Evolutionary conservation across 1,140 invertebrate genomes (phyloP).

Genomic region (Lysiphlebus fabarum): DNA sequence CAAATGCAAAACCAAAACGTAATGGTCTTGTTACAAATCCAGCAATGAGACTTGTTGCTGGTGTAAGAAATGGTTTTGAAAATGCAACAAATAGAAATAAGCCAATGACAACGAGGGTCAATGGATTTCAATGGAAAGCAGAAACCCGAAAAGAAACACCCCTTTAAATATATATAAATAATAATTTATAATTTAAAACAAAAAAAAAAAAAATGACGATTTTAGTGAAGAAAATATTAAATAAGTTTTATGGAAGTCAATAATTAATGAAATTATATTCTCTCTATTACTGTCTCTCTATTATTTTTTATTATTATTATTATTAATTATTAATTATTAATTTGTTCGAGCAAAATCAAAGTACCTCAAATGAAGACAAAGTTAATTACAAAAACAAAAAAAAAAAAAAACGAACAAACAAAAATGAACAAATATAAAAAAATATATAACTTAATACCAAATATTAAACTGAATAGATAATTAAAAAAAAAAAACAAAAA

Average conservation of each 20-base stretch:
- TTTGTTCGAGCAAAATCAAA: conserved; percentile 52
- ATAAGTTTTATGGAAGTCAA: conserved; percentile 51
- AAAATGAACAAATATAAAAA: conserved; percentile 22
- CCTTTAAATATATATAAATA: conserved; percentile 49
- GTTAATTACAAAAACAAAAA: conserved; percentile 38
- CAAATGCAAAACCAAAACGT: conserved; percentile 66
- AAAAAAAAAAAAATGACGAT: conserved; percentile 13
- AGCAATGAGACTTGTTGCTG: conserved; percentile 70
- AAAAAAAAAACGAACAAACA: conserved; percentile 18
- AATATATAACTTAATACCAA: conserved; percentile 32
- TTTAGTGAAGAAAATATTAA: conserved; percentile 7
- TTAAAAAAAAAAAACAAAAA: no score
- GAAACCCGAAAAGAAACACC: conserved; percentile 53
- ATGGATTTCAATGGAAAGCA: conserved; percentile 55
- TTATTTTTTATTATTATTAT: conserved; percentile 49
- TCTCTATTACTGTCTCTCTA: not conserved
- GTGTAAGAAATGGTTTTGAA: conserved; percentile 70
- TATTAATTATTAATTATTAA: conserved; percentile 7
- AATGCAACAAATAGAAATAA: conserved; percentile 55
- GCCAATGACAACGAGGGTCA: conserved; percentile 52
- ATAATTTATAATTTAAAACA: not conserved
- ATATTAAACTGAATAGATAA: conserved; percentile 31
- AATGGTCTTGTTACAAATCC: conserved; percentile 92
- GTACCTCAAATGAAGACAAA: conserved; percentile 40
- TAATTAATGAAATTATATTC: conserved; percentile 43